These are phyloP conservation scores for Nannoperca australis DNA, from an alignment of 2,797 vertebrate genomes.

Conservation along the genomic window DNA sequence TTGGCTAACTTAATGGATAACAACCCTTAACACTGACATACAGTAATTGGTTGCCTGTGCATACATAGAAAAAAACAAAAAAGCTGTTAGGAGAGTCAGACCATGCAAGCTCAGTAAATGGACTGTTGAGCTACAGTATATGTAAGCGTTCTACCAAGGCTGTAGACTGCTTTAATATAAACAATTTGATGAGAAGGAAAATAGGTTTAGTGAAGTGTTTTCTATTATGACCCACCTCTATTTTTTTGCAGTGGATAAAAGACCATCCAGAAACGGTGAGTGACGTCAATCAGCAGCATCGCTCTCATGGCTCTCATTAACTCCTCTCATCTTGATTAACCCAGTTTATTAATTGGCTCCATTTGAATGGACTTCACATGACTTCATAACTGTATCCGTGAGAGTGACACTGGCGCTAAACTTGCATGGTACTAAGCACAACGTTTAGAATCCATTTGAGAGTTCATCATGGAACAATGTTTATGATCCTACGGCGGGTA, in stretches of 20 bases:
- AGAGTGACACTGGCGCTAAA: constrained; percentile 7
- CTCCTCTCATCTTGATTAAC: constrained; percentile 42
- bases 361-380: constrained; percentile 6
- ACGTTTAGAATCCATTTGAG: constrained; percentile 14
- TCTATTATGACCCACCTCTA: constrained; percentile 6
- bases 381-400: constrained; percentile 1
- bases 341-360: constrained; percentile 44
- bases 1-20: constrained; percentile 11
- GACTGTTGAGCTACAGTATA: neutral
- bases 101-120: neutral
- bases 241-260: constrained; percentile 21
- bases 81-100: neutral
- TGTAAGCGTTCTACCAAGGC: neutral
- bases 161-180: neutral
- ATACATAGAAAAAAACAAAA: constrained; percentile 25
- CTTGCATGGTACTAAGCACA: neutral
- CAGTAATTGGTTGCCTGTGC: constrained; percentile 8
- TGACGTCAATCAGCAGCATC: constrained; percentile 18
- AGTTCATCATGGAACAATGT: constrained; percentile 23
- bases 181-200: constrained; percentile 7
- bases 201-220: neutral
- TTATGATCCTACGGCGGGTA: neutral
- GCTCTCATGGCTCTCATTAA: constrained; percentile 32
- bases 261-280: constrained; percentile 26
- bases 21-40: constrained; percentile 1